Evolutionary conservation across 1,140 invertebrate genomes (phyloP), one percentile per base, ranked within the genome.

Genomic region (Conus betulinus): DNA sequence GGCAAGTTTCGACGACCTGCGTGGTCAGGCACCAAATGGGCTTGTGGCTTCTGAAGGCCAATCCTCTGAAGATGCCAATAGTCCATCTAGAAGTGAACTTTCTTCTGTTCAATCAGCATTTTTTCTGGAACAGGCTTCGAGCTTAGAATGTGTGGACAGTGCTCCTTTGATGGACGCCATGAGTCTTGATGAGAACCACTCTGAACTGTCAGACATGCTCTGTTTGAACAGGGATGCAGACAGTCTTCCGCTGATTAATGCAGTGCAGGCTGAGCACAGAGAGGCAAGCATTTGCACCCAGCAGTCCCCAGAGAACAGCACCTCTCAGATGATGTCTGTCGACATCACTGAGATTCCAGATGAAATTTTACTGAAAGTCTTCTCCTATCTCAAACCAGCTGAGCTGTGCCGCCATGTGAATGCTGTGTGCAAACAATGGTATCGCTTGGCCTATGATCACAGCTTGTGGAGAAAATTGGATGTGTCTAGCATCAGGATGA

Each of bases 361-460:
- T n/a, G 90, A 90, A 74, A 74, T 90, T 20, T 51, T 89, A 4
- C 55, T 88, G 60, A 85, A 90, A n/a, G 88, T 90, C n/a, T 90
- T 90, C 39, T 53, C 90, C 15, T 90, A 85, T 53, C 74, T 90
- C 17, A 20, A 57, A 27, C 90, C 82, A 8, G 53, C 53, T 10
- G 85, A 89, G n/a, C 81, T 90, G 57, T 89, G 90, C 74, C 13
- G 53, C 8, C 83, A 87, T 27, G 79, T 90, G 27, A 78, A 88
- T 20, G n/a, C 51, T 25, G 90, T 90, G 39, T 90, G 90, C 84
- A 87, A 81, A n/a, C 71, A 27, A 20, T 90, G 90, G 90, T 53
- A 78, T 67, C 81, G 67, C 27, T 85, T 85, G 84, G 88, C 90
- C 20, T 88, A 86, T 51, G 90, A 90, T 63, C 85, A 71, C 53